A percentile compares a stretch with the other conserved stretches of the same genome.
These are phyloP conservation scores for Zingel zingel DNA, from an alignment of 2,113 vertebrate species.

Conservation along the genomic window DNA sequence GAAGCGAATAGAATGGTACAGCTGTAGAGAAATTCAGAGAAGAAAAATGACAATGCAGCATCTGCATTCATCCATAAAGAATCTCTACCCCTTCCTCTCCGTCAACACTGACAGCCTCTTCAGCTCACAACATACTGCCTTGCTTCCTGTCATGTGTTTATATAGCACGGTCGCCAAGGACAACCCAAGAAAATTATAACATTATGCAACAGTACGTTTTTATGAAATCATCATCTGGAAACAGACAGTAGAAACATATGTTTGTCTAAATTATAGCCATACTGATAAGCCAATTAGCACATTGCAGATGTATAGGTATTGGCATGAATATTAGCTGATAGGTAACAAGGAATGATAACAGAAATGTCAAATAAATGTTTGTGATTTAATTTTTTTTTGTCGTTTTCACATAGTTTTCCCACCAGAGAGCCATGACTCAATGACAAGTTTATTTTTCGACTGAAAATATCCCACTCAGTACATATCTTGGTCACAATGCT, in stretches of 20 bases:
- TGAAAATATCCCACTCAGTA: too few relatives aligned
- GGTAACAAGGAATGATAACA: too few relatives aligned
- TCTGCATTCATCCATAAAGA: slow-evolving; percentile 22
- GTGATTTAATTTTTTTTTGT: too few relatives aligned
- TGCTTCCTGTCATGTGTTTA: background rate
- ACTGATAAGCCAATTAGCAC: background rate
- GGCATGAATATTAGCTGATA: background rate
- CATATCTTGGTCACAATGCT: too few relatives aligned
- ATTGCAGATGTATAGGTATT: background rate
- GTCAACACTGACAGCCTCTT: slow-evolving; percentile 20
- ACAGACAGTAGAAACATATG: background rate
- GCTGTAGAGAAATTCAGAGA: slow-evolving; percentile 1
- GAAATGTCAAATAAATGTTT: too few relatives aligned
- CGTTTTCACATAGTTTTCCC: too few relatives aligned
- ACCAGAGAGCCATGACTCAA: too few relatives aligned
- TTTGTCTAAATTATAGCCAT: background rate
- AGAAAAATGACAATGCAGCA: slow-evolving; percentile 9
- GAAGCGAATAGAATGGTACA: background rate
- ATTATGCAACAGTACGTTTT: background rate
- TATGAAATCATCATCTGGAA: background rate
- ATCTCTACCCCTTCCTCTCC: background rate
- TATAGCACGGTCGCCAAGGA: background rate
- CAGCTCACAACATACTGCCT: background rate
- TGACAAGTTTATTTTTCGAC: too few relatives aligned
- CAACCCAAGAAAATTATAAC: background rate